Base-by-base conservation (phyloP, 2,797 vertebrate species). In the Fistularia tabacaria region DNA sequence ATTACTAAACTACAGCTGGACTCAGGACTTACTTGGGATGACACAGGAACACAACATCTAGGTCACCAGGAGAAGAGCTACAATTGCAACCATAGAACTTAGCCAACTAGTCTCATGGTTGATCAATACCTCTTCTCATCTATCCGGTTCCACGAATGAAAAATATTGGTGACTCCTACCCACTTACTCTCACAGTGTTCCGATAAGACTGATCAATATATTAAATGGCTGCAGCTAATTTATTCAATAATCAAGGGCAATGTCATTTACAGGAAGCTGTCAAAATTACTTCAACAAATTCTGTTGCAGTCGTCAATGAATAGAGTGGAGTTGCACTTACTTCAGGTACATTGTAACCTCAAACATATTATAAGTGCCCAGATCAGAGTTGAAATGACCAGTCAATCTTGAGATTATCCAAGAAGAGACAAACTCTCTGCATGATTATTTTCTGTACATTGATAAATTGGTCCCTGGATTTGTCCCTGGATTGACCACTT, bases 221-320 rank as follows among this genome's bases (percentile, higher is more conserved):
- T 94, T 93, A 95, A 95, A 93, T 89, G 90, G 83, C 86, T 82
- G 83, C 91, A 91, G 93, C 93, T 98, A 96, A 98, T 96, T 97
- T 98, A 97, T 97, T 95, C 92, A 96, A 98, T 95, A 98, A 97
- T 97, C 95, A 97, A 96, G 94, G 96, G 93, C 93, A 91, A 91
- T 94, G 93, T 95, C 95, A 95, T 93, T 94, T 91, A 93, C 91
- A 66, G 79, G 91, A 92, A 25, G 89, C 81, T 85, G 89, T 83
- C 81, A 88, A 92, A 95, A 93, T 92, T 94, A 95, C 95, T 94
- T 93, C 88, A 9, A 76, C 81, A 42, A 69, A 57, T 38, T 48
- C 12, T 46, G 13, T 3, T 14, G 8, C 45, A 46, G 39, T 10
- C 8, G 7, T 8, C 39, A 40, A 6, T n/a, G n/a, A n/a, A n/a